Evolutionary conservation across 2,113 vertebrate species (phyloP).

Genomic region (Albula glossodonta): DNA sequence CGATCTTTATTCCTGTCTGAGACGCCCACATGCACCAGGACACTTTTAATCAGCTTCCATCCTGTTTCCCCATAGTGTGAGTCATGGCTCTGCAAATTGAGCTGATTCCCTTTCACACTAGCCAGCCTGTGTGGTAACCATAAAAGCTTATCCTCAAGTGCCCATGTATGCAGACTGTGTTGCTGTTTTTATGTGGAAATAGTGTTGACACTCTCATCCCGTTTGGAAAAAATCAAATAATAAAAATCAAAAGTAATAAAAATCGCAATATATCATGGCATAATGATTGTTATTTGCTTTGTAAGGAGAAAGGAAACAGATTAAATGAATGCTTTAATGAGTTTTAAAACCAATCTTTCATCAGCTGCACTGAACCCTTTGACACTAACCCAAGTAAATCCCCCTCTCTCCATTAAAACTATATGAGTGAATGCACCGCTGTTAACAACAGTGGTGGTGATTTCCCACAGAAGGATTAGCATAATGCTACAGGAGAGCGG

Average conservation of each 20-base stretch:
- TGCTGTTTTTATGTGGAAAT: no score
- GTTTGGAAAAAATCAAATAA: no score
- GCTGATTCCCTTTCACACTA: neutral
- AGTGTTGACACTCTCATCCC: no score
- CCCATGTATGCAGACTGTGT: neutral
- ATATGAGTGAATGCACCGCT: neutral
- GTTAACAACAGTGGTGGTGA: neutral
- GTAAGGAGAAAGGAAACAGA: neutral
- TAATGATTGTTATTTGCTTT: neutral
- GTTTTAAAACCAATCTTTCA: neutral
- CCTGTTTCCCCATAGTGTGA: neutral
- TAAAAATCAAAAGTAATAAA: no score
- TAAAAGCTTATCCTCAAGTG: neutral
- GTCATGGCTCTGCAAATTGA: neutral
- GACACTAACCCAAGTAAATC: neutral
- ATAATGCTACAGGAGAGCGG: neutral
- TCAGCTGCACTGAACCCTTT: neutral
- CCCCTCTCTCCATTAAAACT: neutral
- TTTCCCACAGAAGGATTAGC: neutral
- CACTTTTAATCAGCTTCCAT: neutral
- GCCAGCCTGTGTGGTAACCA: neutral
- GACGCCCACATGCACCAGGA: neutral
- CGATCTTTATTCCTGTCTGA: slow-evolving; percentile 21
- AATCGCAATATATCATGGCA: neutral
- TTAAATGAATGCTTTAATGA: neutral